These are phyloP conservation scores for Centruroides vittatus DNA, from an alignment of 1,140 invertebrate genomes.

Conservation along the genomic window DNA sequence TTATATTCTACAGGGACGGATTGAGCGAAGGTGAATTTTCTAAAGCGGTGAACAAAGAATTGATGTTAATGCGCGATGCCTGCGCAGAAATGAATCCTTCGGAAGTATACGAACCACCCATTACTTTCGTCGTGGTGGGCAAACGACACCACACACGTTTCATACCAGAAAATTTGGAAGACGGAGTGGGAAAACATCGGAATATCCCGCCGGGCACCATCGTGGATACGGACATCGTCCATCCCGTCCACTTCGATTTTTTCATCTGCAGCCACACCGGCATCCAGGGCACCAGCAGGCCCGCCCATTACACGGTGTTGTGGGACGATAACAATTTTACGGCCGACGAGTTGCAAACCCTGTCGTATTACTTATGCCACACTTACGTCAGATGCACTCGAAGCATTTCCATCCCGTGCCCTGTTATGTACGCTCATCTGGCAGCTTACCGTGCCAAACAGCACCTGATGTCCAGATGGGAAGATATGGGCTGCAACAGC, in stretches of 20 bases:
- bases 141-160: constrained; percentile 18
- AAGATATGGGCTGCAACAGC: too few relatives aligned
- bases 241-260: constrained; percentile 68
- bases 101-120: constrained; percentile 7
- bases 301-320: constrained; percentile 18
- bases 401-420: constrained; percentile 21
- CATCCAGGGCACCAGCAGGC: constrained; percentile 29
- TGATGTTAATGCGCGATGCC: constrained; percentile 14
- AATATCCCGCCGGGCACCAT: constrained; percentile 74
- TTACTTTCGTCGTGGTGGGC: constrained; percentile 20
- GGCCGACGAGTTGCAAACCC: constrained; percentile 17
- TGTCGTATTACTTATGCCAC: constrained; percentile 21
- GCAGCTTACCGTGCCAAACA: constrained; percentile 19
- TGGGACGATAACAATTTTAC: constrained; percentile 18
- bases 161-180: constrained; percentile 14
- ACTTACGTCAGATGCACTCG: constrained; percentile 16
- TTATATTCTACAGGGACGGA: constrained; percentile 34
- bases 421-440: constrained; percentile 23
- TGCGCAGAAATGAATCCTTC: constrained; percentile 28
- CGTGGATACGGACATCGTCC: constrained; percentile 64
- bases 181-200: constrained; percentile 21
- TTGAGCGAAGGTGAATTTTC: constrained; percentile 34
- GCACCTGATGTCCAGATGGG: neutral
- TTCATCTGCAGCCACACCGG: constrained; percentile 54
- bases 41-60: constrained; percentile 20